A percentile compares a stretch with the other conserved stretches of the same genome.
These are phyloP conservation scores for Tachycineta bicolor DNA, from an alignment of 2,113 vertebrate species.

Conservation along the genomic window DNA sequence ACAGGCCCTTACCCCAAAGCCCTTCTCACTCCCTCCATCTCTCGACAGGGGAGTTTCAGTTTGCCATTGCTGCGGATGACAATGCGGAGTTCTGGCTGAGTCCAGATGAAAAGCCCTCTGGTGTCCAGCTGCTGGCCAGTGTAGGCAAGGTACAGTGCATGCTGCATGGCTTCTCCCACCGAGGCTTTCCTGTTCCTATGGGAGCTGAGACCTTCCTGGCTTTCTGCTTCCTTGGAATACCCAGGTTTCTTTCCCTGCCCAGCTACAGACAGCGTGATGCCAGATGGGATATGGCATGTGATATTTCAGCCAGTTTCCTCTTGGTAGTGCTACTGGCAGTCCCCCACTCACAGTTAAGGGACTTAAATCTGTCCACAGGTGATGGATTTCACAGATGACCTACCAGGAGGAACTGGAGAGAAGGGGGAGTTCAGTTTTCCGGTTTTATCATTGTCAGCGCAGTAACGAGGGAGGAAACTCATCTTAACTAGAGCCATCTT, in stretches of 20 bases:
- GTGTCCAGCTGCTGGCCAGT: constrained; percentile 81
- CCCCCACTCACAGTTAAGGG: neutral
- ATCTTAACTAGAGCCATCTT: neutral
- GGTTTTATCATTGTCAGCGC: neutral
- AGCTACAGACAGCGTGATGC: neutral
- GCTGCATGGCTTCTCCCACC: neutral
- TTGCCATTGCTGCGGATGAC: constrained; percentile 90
- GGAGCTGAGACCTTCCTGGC: neutral
- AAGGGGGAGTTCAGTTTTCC: neutral
- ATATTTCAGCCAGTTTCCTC: neutral
- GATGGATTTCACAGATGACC: neutral
- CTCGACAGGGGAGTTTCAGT: constrained; percentile 85
- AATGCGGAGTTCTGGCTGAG: constrained; percentile 98
- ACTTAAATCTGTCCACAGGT: neutral
- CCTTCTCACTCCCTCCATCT: neutral
- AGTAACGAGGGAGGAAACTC: neutral
- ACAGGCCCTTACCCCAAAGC: neutral
- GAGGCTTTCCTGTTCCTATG: neutral
- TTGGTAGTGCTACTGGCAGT: neutral
- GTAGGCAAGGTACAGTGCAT: constrained; percentile 87
- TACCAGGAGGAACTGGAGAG: neutral
- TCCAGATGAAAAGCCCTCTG: constrained; percentile 78
- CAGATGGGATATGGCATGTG: neutral
- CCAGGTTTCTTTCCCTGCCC: neutral
- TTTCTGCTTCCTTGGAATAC: neutral